Evolutionary conservation across 2,113 vertebrate genomes (phyloP).

Genomic region (Dicrurus megarhynchus): DNA sequence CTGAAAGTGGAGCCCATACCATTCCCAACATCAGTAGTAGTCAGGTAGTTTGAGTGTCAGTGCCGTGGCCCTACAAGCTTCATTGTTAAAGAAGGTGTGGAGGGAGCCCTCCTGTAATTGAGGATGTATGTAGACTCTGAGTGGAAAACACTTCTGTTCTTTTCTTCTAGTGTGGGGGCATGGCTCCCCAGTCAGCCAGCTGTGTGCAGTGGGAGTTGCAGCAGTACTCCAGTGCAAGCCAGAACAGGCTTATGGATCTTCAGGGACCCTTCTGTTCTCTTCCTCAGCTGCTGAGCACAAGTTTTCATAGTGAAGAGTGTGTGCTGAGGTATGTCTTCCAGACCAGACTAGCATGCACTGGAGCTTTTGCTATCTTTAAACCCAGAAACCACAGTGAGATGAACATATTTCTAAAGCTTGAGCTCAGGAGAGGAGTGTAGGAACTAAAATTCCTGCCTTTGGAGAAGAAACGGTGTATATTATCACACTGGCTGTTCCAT

Average conservation of each 20-base stretch:
- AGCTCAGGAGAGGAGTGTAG: not conserved
- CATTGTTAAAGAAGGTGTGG: not conserved
- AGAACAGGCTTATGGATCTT: not conserved
- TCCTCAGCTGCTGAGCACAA: not conserved
- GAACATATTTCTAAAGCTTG: not conserved
- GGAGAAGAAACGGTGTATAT: not conserved
- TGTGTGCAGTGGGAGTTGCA: not conserved
- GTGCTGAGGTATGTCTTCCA: not conserved
- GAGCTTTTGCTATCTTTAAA: not conserved
- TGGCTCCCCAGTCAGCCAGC: not conserved
- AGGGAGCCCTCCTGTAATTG: not conserved
- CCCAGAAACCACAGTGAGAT: not conserved
- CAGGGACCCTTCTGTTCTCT: not conserved
- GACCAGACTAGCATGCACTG: not conserved
- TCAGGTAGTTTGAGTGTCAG: not conserved
- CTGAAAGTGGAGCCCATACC: not conserved
- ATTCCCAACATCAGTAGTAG: not conserved
- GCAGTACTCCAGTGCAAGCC: not conserved
- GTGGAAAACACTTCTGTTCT: not conserved
- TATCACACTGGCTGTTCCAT: not conserved
- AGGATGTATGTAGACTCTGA: not conserved
- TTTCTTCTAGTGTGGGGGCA: not conserved
- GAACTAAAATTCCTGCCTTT: not conserved
- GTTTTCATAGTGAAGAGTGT: not conserved
- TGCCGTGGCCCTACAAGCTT: not conserved